phyloP scores from a whole-genome alignment of 2,888 invertebrate species.

The Priocnemis perturbator region DNA sequence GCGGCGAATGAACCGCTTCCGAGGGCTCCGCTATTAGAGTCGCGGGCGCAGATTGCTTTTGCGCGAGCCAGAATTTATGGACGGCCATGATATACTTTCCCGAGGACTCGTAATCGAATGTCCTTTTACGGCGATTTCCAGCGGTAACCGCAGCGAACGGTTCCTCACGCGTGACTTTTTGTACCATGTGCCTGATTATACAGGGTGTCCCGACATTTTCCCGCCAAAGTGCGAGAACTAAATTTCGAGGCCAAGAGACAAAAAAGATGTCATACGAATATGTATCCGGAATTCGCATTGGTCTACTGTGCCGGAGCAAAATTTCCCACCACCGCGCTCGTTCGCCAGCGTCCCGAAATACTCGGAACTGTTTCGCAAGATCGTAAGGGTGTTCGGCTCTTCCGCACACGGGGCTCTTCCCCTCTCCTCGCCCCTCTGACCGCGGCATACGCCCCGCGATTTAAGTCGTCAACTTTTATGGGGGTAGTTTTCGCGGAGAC shows the following conservation, averaged over 20 bases:
- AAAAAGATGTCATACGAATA: too few relatives aligned
- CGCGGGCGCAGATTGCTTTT: constrained; percentile 57
- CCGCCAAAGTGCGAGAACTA: too few relatives aligned
- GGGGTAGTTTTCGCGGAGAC: constrained; percentile 70
- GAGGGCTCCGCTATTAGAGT: constrained; percentile 34
- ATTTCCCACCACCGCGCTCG: too few relatives aligned
- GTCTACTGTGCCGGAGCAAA: too few relatives aligned
- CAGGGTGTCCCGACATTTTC: too few relatives aligned
- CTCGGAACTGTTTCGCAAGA: constrained; percentile 25
- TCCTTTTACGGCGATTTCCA: constrained; percentile 15
- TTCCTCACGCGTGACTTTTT: too few relatives aligned
- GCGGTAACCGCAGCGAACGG: too few relatives aligned
- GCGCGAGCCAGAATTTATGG: constrained; percentile 53
- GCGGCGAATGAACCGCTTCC: constrained; percentile 32
- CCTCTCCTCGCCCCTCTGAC: constrained; percentile 7
- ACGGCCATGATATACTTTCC: constrained; percentile 44
- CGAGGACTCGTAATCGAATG: constrained; percentile 52
- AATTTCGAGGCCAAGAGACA: too few relatives aligned
- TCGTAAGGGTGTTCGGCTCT: constrained; percentile 31
- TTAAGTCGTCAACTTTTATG: constrained; percentile 73
- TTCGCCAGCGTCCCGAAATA: constrained; percentile 24
- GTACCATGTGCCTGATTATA: too few relatives aligned
- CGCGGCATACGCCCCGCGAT: constrained; percentile 69
- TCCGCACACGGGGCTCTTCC: constrained; percentile 1
- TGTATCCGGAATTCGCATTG: too few relatives aligned